Evolutionary conservation across 1,140 invertebrate species (phyloP).

Genomic region (Tribolium castaneum): DNA sequence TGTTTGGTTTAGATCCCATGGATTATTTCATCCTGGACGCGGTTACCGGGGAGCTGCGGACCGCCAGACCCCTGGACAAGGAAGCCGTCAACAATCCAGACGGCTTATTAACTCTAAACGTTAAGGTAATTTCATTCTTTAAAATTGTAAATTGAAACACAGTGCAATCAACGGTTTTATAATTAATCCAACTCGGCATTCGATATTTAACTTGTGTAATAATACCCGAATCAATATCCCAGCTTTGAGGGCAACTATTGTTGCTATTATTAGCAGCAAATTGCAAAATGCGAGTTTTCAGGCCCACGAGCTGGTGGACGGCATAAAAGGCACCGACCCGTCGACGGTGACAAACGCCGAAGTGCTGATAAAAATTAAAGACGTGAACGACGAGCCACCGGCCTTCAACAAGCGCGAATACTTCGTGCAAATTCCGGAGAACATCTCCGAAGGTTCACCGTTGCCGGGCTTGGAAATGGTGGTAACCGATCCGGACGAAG

Average conservation of each 20-base stretch:
- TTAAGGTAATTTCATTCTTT: slow-evolving; percentile 66
- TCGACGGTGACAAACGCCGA: slow-evolving; percentile 75
- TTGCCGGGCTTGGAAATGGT: slow-evolving; percentile 86
- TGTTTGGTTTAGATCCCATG: slow-evolving; percentile 76
- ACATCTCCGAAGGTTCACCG: slow-evolving; percentile 82
- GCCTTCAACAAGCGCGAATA: slow-evolving; percentile 85
- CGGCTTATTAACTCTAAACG: slow-evolving; percentile 79
- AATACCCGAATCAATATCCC: too few relatives aligned
- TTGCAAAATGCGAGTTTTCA: too few relatives aligned
- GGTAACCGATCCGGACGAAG: slow-evolving; percentile 87
- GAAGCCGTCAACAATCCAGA: slow-evolving; percentile 83
- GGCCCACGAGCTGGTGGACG: slow-evolving; percentile 82
- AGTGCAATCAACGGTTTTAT: too few relatives aligned
- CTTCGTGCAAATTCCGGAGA: slow-evolving; percentile 83
- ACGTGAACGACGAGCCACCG: slow-evolving; percentile 95
- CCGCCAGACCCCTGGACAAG: slow-evolving; percentile 84
- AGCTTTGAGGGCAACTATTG: too few relatives aligned
- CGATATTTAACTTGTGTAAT: too few relatives aligned
- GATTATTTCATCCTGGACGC: slow-evolving; percentile 87
- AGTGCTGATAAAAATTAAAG: slow-evolving; percentile 86
- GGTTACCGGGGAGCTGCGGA: slow-evolving; percentile 81
- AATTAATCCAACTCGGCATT: too few relatives aligned
- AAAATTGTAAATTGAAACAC: neutral
- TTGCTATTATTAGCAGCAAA: too few relatives aligned
- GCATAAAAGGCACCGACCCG: slow-evolving; percentile 74